Evolutionary conservation across 2,888 invertebrate genomes (phyloP).

Genomic region (Drosophila mettleri): DNA sequence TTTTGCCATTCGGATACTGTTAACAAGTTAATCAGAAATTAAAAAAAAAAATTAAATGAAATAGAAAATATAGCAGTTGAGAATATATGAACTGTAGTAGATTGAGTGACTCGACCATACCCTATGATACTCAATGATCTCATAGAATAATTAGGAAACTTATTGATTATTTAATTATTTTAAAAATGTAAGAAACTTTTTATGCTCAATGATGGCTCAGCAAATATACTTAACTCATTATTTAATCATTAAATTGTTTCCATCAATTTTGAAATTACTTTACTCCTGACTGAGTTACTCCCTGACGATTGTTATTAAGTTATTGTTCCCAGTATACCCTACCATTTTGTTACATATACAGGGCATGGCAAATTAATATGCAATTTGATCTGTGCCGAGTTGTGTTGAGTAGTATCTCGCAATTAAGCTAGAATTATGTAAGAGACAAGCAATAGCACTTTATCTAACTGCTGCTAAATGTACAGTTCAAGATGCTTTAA

Average conservation of each 20-base stretch:
- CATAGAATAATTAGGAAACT: no score
- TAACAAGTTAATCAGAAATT: slow-evolving; percentile 77
- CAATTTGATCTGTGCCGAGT: slow-evolving; percentile 1
- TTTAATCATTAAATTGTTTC: no score
- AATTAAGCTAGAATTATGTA: slow-evolving; percentile 45
- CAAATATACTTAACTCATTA: no score
- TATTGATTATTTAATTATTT: no score
- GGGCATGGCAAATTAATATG: slow-evolving; percentile 14
- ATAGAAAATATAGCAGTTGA: slow-evolving; percentile 25
- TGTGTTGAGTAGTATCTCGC: slow-evolving; percentile 25
- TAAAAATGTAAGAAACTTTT: no score
- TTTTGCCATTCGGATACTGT: slow-evolving; percentile 72
- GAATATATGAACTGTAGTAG: background rate
- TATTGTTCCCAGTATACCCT: background rate
- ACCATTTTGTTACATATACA: background rate
- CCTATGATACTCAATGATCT: slow-evolving; percentile 2
- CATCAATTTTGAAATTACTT: no score
- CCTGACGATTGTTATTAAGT: no score
- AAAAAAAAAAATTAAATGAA: slow-evolving; percentile 23
- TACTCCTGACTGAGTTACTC: no score
- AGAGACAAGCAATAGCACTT: slow-evolving; percentile 26
- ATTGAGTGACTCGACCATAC: background rate
- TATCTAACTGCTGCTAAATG: slow-evolving; percentile 65
- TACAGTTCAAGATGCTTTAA: slow-evolving; percentile 59
- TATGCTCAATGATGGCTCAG: no score